Percentiles rank a stretch among this genome's conserved stretches.
Conservation (phyloP, 2,888 invertebrate genomes). For the Zele albiditarsus region DNA sequence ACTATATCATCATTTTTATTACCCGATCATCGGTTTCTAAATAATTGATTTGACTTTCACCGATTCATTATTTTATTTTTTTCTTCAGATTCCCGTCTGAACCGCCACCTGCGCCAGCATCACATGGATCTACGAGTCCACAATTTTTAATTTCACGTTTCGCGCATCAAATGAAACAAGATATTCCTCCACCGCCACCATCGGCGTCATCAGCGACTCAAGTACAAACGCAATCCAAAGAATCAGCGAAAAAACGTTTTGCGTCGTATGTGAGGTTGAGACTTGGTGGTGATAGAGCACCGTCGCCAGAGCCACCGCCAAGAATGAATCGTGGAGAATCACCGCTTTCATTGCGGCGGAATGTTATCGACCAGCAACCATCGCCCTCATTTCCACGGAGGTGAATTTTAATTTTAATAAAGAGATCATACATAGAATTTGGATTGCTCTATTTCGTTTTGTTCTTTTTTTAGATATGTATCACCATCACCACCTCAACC, state of each 20-base stretch:
- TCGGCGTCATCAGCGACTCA: constrained; percentile 58
- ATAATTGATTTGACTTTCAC: background rate
- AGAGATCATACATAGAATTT: constrained; percentile 18
- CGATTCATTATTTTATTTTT: background rate
- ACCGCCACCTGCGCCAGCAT: constrained; percentile 62
- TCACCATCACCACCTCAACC: constrained; percentile 78
- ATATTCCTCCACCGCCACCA: constrained; percentile 53
- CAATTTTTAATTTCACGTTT: constrained; percentile 70
- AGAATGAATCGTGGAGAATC: constrained; percentile 69
- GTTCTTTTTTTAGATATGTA: constrained; percentile 73
- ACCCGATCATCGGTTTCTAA: background rate
- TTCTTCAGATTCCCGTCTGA: constrained; percentile 66
- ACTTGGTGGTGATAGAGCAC: constrained; percentile 75
- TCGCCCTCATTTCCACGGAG: constrained; percentile 72
- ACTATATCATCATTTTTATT: background rate
- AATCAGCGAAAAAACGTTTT: constrained; percentile 81
- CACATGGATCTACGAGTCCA: constrained; percentile 67
- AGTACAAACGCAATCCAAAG: constrained; percentile 58
- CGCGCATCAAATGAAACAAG: constrained; percentile 67
- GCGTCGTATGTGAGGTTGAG: constrained; percentile 89
- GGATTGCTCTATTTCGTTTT: background rate
- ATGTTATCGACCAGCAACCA: constrained; percentile 75
- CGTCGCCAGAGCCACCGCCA: constrained; percentile 71
- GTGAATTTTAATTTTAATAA: constrained; percentile 49
- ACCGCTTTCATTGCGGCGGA: constrained; percentile 77